Evolutionary conservation across 2,113 vertebrate species (phyloP), one percentile per base, ranked within the genome.

Genomic region (Misgurnus mizolepis): DNA sequence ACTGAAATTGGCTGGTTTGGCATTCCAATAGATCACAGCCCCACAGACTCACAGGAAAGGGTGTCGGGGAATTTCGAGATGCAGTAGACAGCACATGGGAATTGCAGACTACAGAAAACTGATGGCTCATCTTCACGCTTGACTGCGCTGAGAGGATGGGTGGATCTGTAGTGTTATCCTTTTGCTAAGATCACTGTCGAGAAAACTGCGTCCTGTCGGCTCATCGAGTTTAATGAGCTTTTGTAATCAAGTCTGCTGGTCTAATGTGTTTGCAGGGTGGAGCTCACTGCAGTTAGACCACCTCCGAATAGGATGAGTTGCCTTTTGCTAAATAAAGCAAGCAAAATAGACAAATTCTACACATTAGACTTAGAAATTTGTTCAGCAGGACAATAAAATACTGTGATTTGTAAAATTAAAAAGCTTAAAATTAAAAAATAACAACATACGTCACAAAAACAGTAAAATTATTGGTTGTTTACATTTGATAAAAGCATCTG

Each of bases 1-100:
- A 91, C 89, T 88, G 87, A 92, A 86, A 84, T 82, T 66, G 82
- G 85, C 77, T 77, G 85, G 87, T 87, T 86, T 87, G 15, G 86
- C 85, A 86, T 83, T 92, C 91, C 91, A 90, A 88, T 83, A 89
- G 87, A 89, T 91, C 76, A 67, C 85, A 87, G 86, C 85, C 90
- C 88, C 76, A 68, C 49, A 71, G 80, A 79, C 90, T 90, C 91
- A 87, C 88, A 89, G 92, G 91, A 92, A 89, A 91, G 88, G 88
- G 89, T 85, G 89, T 89, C 73, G 86, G 82, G 88, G 86, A 88
- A 89, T 87, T 85, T 87, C 76, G 85, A 92, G 90, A 91, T 89
- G 88, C 87, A 55, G 14, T 41, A 82, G 82, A 83, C 84, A 86
- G 68, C 86, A 69, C 89, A 86, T 86, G 75, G 17, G 88, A 86